These are phyloP conservation scores for Lydus trimaculatus DNA, from an alignment of 2,888 invertebrate species.

Conservation along the genomic window DNA sequence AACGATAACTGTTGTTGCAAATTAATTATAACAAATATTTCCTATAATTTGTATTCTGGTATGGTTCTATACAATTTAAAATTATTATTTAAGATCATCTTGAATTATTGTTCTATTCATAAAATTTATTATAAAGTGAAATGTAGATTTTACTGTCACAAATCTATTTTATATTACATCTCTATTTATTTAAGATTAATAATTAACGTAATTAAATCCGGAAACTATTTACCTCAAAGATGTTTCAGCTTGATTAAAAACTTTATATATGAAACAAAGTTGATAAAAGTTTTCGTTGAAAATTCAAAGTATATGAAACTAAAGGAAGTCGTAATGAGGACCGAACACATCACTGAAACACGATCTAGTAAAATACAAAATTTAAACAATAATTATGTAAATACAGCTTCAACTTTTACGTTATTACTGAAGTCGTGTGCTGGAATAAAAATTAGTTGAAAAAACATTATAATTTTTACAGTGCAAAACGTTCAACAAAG, in stretches of 20 bases:
- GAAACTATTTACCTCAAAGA: neutral
- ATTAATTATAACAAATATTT: conserved; percentile 2
- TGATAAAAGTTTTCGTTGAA: neutral
- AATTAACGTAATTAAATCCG: neutral
- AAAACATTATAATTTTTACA: conserved; percentile 17
- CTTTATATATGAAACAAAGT: neutral
- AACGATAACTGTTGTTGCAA: neutral
- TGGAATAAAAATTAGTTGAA: conserved; percentile 25
- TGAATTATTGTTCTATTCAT: neutral
- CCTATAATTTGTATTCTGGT: neutral
- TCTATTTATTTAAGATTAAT: neutral
- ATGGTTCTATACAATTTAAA: neutral
- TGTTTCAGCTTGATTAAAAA: neutral
- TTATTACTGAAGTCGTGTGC: conserved; percentile 9
- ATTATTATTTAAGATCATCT: neutral
- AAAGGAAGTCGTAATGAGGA: neutral
- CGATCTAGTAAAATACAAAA: conserved; percentile 25
- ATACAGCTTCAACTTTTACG: conserved; percentile 12
- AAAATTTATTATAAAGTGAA: neutral
- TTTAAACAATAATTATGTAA: conserved; percentile 31
- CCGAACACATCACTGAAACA: conserved; percentile 9
- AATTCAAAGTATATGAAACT: neutral
- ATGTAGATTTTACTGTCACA: neutral
- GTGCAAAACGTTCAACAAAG: conserved; percentile 22
- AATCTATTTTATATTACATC: neutral